A percentile compares a stretch with the other conserved stretches of the same genome.
phyloP scores from a whole-genome alignment of 2,888 invertebrate species.

The Eristalis intricaria region DNA sequence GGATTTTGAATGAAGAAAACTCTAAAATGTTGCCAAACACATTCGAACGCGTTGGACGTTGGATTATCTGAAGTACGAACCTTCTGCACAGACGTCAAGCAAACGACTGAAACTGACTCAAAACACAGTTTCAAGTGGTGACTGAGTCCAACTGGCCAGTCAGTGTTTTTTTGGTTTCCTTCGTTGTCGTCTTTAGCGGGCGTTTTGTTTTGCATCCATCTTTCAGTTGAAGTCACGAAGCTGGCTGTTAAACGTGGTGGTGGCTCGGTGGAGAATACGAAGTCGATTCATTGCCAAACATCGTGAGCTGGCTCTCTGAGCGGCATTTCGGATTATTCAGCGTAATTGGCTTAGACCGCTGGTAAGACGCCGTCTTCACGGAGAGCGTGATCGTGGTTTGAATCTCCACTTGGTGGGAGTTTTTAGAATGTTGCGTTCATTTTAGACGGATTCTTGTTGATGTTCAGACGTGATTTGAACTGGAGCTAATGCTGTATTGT shows the following conservation, averaged over 20 bases:
- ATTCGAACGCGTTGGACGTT: neutral
- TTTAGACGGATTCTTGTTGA: neutral
- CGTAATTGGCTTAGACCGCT: neutral
- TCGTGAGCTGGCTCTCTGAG: conserved; percentile 16
- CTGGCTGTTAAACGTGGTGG: neutral
- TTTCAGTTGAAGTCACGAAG: conserved; percentile 31
- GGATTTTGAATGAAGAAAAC: neutral
- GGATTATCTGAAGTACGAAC: conserved; percentile 38
- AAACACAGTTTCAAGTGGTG: conserved; percentile 39
- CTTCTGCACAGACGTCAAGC: conserved; percentile 56
- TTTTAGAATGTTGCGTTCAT: neutral
- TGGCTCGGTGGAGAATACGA: neutral
- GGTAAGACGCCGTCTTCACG: too few species aligned
- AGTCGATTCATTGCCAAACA: conserved; percentile 32
- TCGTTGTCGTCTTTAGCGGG: conserved; percentile 17
- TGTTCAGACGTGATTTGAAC: neutral
- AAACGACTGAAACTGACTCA: conserved; percentile 53
- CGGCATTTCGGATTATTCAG: conserved; percentile 13
- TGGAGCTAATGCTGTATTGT: too few species aligned
- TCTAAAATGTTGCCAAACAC: conserved; percentile 16
- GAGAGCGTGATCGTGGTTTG: neutral
- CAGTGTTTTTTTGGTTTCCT: conserved; percentile 14
- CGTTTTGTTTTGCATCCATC: conserved; percentile 51
- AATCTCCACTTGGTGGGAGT: neutral
- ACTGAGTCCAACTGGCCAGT: conserved; percentile 27